Base-by-base conservation (phyloP, 2,888 invertebrate genomes). In the Caenorhabditis sp. region DNA sequence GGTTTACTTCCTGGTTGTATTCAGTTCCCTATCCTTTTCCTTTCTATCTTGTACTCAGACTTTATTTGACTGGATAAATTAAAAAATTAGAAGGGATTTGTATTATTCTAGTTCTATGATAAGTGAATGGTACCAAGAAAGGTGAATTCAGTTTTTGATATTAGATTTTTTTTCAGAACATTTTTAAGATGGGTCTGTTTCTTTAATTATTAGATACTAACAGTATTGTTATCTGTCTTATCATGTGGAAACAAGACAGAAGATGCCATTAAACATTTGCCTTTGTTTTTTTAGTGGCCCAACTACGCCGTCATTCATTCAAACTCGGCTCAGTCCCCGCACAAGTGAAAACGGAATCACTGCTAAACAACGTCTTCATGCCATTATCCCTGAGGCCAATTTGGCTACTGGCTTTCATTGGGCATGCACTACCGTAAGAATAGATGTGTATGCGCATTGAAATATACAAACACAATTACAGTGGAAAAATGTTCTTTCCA, bases 391-490 rank as follows among this genome's bases (percentile, higher is more conserved):
- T 4, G 87, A 89, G 65, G 67, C 84, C 13, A 88, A 91, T 22
- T 86, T 89, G 72, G 90, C 90, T 35, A 84, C 83, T 20, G 92
- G 90, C 1, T 92, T 90, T 87, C 89, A 87, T 18, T 91, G 92
- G 91, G 89, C 89, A 22, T 84, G 79, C 71, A 84, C 87, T 68
- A 89, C 87, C 65, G 87, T 86, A 81, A 65, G 62, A 32, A 18
- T 32, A 1, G 53, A 13, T 9, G 24, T 20, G 3, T 1, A 4
- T 5, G 2, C n/a, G 4, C 22, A 20, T 50, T 1, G 3, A 2
- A 15, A 18, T 6, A 20, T 1, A 56, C 6, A 35, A 61, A 47
- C 3, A 9, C 2, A 1, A 15, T 67, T 81, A 40, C 65, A 81
- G 76, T 76, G 61, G 40, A 67, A 55, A 28, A 65, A 53, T 13